Evolutionary conservation across 2,113 vertebrate species (phyloP).

Genomic region (Tretioscincus oriximinensis): DNA sequence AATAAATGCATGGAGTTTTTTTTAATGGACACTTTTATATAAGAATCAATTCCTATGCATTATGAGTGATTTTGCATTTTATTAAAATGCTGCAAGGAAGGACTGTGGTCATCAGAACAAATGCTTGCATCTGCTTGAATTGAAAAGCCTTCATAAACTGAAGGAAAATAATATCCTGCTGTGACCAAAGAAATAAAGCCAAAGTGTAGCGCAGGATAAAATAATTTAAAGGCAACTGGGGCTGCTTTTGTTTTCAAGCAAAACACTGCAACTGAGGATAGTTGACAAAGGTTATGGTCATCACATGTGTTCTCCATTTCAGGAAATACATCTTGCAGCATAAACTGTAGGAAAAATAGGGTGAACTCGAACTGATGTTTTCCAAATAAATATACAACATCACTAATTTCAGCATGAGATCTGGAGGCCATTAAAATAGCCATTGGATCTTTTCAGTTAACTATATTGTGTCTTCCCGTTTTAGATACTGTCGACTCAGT

Average conservation of each 20-base stretch:
- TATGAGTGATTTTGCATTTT: slow-evolving; percentile 57
- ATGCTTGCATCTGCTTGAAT: slow-evolving; percentile 25
- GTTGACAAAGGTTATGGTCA: slow-evolving; percentile 15
- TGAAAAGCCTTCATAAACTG: slow-evolving; percentile 10
- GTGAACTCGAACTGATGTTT: slow-evolving; percentile 26
- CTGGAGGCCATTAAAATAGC: neutral
- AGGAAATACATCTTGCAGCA: neutral
- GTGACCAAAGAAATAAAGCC: slow-evolving; percentile 39
- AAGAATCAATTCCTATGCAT: slow-evolving; percentile 75
- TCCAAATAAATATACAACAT: slow-evolving; percentile 28
- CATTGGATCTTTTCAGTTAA: neutral
- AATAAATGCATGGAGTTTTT: slow-evolving; percentile 74
- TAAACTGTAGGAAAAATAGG: neutral
- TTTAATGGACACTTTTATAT: slow-evolving; percentile 79
- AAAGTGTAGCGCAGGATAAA: slow-evolving; percentile 63
- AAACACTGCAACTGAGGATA: neutral
- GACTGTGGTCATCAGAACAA: slow-evolving; percentile 7
- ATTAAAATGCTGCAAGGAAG: slow-evolving; percentile 63
- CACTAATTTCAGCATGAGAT: neutral
- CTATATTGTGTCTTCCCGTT: neutral
- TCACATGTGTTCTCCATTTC: neutral
- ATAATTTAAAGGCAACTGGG: slow-evolving; percentile 53
- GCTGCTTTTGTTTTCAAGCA: slow-evolving; percentile 36
- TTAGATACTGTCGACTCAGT: neutral
- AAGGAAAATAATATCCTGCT: slow-evolving; percentile 32